phyloP scores from a whole-genome alignment of 2,888 invertebrate species.

The Sacculina carcini region DNA sequence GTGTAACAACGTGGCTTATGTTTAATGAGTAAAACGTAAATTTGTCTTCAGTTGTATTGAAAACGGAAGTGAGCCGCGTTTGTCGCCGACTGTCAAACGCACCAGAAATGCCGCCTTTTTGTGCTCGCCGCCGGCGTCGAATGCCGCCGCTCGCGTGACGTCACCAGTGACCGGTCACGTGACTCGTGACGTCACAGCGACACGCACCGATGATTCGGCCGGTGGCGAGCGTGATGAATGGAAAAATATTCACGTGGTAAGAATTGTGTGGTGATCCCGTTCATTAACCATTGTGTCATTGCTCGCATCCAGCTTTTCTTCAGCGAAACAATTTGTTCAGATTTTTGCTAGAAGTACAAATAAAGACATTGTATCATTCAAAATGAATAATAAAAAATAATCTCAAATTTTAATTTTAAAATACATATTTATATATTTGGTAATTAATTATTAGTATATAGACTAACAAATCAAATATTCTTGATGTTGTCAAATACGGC shows the following conservation, averaged over 20 bases:
- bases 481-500: background rate
- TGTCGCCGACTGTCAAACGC: constrained; percentile 1
- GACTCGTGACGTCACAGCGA: constrained; percentile 15
- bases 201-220: constrained; percentile 14
- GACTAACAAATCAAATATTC: too few relatives aligned
- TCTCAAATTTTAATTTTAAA: background rate
- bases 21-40: too few relatives aligned
- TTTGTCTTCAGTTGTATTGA: constrained; percentile 21
- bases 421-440: too few relatives aligned
- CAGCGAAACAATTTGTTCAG: too few relatives aligned
- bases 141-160: constrained; percentile 12
- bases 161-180: constrained; percentile 17
- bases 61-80: constrained; percentile 15
- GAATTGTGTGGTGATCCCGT: constrained; percentile 10
- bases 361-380: too few relatives aligned
- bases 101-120: constrained; percentile 7
- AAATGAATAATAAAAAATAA: too few relatives aligned
- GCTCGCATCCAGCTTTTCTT: too few relatives aligned
- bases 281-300: too few relatives aligned
- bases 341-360: too few relatives aligned
- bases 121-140: constrained; percentile 13
- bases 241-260: constrained; percentile 58
- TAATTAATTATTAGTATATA: too few relatives aligned
- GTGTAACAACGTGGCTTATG: too few relatives aligned
- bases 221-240: constrained; percentile 56